Percentiles rank a stretch among this genome's conserved stretches.
phyloP scores from a whole-genome alignment of 2,113 vertebrate species.

The Psittacula cyanocephala region DNA sequence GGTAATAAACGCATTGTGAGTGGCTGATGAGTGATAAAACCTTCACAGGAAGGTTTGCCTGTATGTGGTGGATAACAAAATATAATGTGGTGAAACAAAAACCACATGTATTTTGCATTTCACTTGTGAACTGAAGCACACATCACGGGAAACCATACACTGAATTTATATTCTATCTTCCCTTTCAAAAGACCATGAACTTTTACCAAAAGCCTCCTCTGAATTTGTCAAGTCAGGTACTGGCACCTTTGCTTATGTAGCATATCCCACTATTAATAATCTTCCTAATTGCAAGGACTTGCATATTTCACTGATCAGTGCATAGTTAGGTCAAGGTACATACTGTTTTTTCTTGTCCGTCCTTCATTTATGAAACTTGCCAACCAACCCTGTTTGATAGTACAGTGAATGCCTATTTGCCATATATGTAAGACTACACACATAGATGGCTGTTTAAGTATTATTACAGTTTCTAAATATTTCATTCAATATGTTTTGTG shows the following conservation, averaged over 20 bases:
- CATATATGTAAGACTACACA: accelerated
- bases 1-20: conserved; percentile 18
- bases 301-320: neutral
- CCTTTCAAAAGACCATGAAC: neutral
- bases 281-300: neutral
- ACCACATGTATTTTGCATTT: neutral
- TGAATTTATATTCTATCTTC: neutral
- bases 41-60: neutral
- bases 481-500: neutral
- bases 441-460: neutral
- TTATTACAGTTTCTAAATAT: neutral
- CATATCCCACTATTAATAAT: neutral
- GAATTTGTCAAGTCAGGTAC: neutral
- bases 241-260: neutral
- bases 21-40: conserved; percentile 20
- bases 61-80: neutral
- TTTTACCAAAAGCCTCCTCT: neutral
- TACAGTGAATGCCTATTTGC: neutral
- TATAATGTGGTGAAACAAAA: neutral
- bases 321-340: neutral
- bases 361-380: neutral
- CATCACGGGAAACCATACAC: neutral
- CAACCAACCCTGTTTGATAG: neutral
- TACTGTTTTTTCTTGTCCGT: neutral
- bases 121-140: neutral